Percentiles rank a stretch among this genome's conserved stretches.
Conservation (phyloP, 1,140 invertebrate genomes). For the Dryas iulia region DNA sequence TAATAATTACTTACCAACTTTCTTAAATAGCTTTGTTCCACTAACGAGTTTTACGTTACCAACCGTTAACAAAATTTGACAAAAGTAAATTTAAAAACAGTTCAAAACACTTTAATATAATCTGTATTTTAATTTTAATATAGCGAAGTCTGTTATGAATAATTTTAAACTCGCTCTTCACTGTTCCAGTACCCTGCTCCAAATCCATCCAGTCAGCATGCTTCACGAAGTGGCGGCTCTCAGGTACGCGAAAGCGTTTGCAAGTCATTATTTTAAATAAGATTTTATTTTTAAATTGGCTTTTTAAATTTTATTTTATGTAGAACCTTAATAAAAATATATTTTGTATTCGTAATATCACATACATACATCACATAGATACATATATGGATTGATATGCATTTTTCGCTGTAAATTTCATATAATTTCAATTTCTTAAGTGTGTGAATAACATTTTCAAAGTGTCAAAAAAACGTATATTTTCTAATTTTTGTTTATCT, state of each 20-base stretch:
- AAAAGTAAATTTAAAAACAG: neutral
- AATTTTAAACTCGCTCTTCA: slow-evolving; percentile 13
- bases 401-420: too few species aligned
- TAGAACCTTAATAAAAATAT: neutral
- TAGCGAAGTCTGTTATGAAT: neutral
- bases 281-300: neutral
- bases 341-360: neutral
- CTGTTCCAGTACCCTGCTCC: slow-evolving; percentile 57
- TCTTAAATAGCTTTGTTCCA: neutral
- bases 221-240: slow-evolving; percentile 54
- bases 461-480: too few species aligned
- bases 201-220: slow-evolving; percentile 62
- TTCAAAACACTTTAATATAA: neutral
- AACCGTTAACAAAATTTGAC: neutral
- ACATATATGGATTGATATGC: too few species aligned
- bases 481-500: too few species aligned
- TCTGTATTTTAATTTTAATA: neutral
- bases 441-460: too few species aligned
- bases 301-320: neutral
- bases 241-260: slow-evolving; percentile 46
- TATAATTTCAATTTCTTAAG: too few species aligned
- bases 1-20: neutral
- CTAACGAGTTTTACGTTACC: neutral
- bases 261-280: neutral
- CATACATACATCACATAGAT: too few species aligned